Evolutionary conservation across 2,113 vertebrate species (phyloP).

Genomic region (Collichthys lucidus): DNA sequence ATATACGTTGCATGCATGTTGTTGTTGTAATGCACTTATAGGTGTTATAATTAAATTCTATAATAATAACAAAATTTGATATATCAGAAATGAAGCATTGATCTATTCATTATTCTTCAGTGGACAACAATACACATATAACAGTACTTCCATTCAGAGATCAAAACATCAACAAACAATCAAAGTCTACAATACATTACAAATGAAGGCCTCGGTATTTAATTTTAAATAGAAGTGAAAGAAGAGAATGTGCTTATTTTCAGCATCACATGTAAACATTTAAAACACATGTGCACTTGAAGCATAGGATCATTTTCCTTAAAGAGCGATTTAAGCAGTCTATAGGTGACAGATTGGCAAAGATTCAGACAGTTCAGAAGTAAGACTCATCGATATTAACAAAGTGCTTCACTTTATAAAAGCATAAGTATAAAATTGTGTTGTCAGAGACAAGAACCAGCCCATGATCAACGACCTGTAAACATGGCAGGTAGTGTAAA

Average conservation of each 20-base stretch:
- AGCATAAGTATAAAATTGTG: constrained; percentile 78
- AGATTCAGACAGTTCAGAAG: constrained; percentile 69
- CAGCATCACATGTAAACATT: constrained; percentile 85
- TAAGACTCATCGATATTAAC: constrained; percentile 81
- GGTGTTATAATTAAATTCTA: constrained; percentile 56
- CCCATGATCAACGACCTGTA: constrained; percentile 69
- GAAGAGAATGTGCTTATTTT: constrained; percentile 78
- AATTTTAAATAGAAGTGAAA: constrained; percentile 66
- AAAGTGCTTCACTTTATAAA: constrained; percentile 82
- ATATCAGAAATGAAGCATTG: constrained; percentile 48
- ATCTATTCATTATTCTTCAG: constrained; percentile 54
- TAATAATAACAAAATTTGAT: constrained; percentile 58
- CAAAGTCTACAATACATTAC: constrained; percentile 60
- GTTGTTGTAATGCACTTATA: constrained; percentile 71
- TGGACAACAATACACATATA: constrained; percentile 57
- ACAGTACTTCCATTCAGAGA: constrained; percentile 62
- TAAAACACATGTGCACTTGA: constrained; percentile 73
- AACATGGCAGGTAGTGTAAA: constrained; percentile 81
- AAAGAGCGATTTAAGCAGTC: constrained; percentile 65
- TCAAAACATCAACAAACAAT: constrained; percentile 55
- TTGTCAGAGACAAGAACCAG: constrained; percentile 72
- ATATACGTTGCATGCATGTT: constrained; percentile 44
- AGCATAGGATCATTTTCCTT: constrained; percentile 61
- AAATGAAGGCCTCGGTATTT: constrained; percentile 78
- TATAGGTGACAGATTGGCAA: constrained; percentile 68